Base-by-base conservation (phyloP, 2,113 vertebrate species). In the Noturus placidus region DNA sequence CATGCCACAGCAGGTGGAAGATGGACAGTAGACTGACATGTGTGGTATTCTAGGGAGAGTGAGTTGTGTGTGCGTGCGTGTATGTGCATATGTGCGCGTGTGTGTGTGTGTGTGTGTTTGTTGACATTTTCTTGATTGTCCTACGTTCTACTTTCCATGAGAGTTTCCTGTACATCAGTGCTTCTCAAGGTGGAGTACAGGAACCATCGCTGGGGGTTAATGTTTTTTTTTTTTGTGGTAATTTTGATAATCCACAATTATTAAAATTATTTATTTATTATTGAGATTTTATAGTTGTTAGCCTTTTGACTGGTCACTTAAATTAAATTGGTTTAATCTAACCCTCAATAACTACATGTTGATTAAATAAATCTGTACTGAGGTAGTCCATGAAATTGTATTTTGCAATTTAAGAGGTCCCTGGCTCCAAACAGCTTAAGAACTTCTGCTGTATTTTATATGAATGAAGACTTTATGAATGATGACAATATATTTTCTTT, bases 11-110 rank as follows among this genome's bases (percentile, higher is more conserved):
- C 91, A 84, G 33, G 33, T 80, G 0, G 92, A 94, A 38, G 93
- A 93, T 57, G 90, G 89, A 15, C 92, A 91, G 1, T 95, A 94
- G 90, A 86, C 69, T 22, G 6, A 2, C 20, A 17, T 22, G 2
- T 50, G 50, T 80, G 72, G 30, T 87, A 76, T 86, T 59, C 13
- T 38, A 52, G 33, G 13, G 22, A 17, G 7, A 87, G 27, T 81
- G 74, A 50, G n/a, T 7, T 25, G 30, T 25, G 46, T 82, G 38
- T 17, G 35, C 22, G 9, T 72, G 61, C 38, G 27, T 61, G 82
- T 82, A 7, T 38, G 56, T 11, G n/a, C 74, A 35, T 15, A 20
- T 38, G 22, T 80, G 56, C 57, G 33, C 65, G 69, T n/a, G 38
- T 20, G 46, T 82, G 42, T 20, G 27, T 63, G 27, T 63, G n/a